Evolutionary conservation across 2,888 invertebrate genomes (phyloP), one percentile per base, ranked within the genome.

Genomic region (Axea sp.): DNA sequence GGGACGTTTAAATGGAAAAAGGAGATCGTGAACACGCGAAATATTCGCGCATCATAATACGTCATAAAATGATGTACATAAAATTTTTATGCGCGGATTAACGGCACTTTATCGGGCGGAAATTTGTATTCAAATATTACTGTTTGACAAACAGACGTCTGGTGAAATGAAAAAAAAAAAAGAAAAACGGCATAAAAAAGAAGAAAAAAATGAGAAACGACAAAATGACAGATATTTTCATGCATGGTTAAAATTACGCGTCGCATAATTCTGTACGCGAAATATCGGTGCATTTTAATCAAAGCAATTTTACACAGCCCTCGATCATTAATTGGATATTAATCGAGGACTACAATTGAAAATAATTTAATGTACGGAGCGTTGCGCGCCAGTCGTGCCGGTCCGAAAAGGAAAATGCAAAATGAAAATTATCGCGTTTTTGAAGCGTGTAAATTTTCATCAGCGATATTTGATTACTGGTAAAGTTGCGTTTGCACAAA

Each of bases 351-450:
- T 12, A 33, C 51, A 26, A 37, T 26, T 26, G 24, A 24, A 51
- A 35, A 37, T 35, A 7, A 51, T 35, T 33, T 6, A 8, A 15
- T 8, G 0, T 1, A 2, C 2, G 51, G 15, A n/a, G 26, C 26
- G 9, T 9, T 15, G 8, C n/a, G 6, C 35, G n/a, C 15, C 35
- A 51, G 37, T 51, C n/a, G n/a, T n/a, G n/a, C n/a, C n/a, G n/a
- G n/a, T n/a, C n/a, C n/a, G n/a, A n/a, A n/a, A n/a, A n/a, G n/a
- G n/a, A n/a, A n/a, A n/a, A n/a, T n/a, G n/a, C n/a, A n/a, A n/a
- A n/a, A n/a, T n/a, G n/a, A n/a, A n/a, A n/a, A 80, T 82, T 80
- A 83, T 81, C 79, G 80, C 71, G 71, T 76, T 77, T n/a, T 11
- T n/a, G 2, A 9, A 0, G 22, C 6, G 5, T 15, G 15, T 28